A percentile compares a stretch with the other conserved stretches of the same genome.
These are phyloP conservation scores for Martes martes DNA, from an alignment of 2,113 vertebrate genomes.

Conservation along the genomic window DNA sequence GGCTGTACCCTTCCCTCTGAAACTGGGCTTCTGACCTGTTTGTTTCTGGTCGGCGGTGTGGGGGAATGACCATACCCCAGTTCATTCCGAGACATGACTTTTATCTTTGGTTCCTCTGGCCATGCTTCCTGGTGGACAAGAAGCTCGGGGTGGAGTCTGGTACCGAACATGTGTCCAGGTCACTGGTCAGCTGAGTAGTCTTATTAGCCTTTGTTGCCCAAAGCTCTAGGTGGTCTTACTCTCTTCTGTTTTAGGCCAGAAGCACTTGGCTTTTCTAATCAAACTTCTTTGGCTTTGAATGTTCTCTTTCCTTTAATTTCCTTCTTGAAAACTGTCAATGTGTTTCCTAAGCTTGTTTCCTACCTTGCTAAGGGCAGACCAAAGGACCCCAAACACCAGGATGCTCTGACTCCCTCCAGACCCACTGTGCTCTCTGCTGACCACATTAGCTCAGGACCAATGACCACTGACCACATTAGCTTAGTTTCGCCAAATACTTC, in stretches of 20 bases:
- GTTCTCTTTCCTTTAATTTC: background rate
- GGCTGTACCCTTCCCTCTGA: background rate
- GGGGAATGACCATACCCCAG: background rate
- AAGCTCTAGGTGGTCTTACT: background rate
- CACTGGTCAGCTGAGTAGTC: background rate
- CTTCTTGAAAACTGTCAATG: background rate
- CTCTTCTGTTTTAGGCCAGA: background rate
- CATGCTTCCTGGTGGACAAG: background rate
- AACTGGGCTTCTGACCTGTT: background rate
- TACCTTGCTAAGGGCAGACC: background rate
- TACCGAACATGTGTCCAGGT: accelerated
- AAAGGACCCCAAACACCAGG: no score
- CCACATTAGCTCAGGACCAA: accelerated
- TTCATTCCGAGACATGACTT: background rate
- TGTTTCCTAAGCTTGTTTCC: background rate
- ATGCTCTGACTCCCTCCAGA: accelerated
- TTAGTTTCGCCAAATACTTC: no score
- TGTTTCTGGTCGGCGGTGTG: background rate
- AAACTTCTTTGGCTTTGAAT: background rate
- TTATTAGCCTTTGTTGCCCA: background rate
- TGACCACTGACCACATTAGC: background rate
- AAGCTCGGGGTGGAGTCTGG: background rate
- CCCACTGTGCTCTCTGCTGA: background rate
- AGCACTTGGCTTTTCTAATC: background rate
- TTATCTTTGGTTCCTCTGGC: background rate